Base-by-base conservation (phyloP, 2,113 vertebrate genomes). In the Melanocharis versteri region DNA sequence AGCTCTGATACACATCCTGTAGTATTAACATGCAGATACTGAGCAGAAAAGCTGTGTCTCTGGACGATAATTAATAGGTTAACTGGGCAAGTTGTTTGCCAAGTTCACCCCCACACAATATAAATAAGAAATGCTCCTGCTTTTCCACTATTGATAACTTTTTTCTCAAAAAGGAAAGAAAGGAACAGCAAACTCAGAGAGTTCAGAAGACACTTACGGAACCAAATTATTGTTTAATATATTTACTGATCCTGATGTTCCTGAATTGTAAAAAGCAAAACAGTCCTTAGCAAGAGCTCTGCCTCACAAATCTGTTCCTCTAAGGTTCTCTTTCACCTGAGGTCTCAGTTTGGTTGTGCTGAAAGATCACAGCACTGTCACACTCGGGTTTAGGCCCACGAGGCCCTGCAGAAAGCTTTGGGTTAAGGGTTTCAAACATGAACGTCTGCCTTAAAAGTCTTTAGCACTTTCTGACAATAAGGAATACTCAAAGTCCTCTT, bases 1-100 rank as follows among this genome's bases (percentile, higher is more conserved):
- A 26, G n/a, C 18, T 77, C 64, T 73, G 58, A 86, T 50, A 66
- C 23, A 31, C 20, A 62, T 37, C 33, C 90, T 69, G 45, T 28
- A 80, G 58, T 45, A 85, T 57, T 65, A 83, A 45, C 37, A 48
- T 16, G 15, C n/a, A 80, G 40, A 53, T 83, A 85, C 7, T 64
- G 50, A 90, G 57, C 66, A 96, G 62, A 79, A 90, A 94, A 51
- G 7, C n/a, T 85, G 45, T n/a, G 65, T 82, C 82, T 79, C 90
- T 24, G 13, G 53, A 76, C 57, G 92, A 57, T 26, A 90, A 69
- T 83, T 87, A 85, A 83, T 40, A 69, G 37, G 73, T 94, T 90
- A 92, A 96, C 57, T 35, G 35, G 23, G 37, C 28, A 39, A 22
- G n/a, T 56, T 88, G 37, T 27, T 69, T 88, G 90, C 85, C 70